A percentile compares a stretch with the other conserved stretches of the same genome.
These are phyloP conservation scores for Enteromius trimaculatus DNA, from an alignment of 2,797 vertebrate species.

Conservation along the genomic window DNA sequence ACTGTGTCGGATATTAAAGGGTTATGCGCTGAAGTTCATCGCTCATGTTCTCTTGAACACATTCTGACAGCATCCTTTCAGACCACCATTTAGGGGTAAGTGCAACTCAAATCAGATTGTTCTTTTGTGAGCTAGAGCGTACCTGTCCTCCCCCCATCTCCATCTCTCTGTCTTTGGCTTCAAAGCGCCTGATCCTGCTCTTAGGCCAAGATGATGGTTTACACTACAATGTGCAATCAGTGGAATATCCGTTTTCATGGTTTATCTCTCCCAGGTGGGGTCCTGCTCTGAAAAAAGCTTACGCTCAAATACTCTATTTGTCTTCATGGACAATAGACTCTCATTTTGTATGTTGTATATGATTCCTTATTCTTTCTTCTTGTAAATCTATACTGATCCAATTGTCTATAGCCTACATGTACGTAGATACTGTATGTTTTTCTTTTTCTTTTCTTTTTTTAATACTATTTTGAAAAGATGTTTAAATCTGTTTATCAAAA, in stretches of 20 bases:
- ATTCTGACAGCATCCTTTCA: slow-evolving; percentile 71
- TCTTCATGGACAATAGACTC: slow-evolving; percentile 56
- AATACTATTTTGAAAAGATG: background rate
- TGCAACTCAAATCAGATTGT: slow-evolving; percentile 71
- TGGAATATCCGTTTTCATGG: slow-evolving; percentile 75
- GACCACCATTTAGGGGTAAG: slow-evolving; percentile 66
- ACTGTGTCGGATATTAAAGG: slow-evolving; percentile 43
- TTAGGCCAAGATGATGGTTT: slow-evolving; percentile 71
- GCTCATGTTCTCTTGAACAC: slow-evolving; percentile 69
- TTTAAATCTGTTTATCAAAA: background rate
- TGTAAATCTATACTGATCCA: background rate
- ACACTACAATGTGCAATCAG: slow-evolving; percentile 76
- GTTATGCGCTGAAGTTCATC: slow-evolving; percentile 67
- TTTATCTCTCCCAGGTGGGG: slow-evolving; percentile 72
- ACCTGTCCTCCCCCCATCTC: slow-evolving; percentile 47
- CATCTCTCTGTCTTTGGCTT: slow-evolving; percentile 41
- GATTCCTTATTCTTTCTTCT: slow-evolving; percentile 1
- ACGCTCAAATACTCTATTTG: slow-evolving; percentile 54
- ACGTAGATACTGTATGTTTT: background rate
- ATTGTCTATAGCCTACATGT: background rate
- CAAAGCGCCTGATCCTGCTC: slow-evolving; percentile 68
- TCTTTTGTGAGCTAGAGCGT: slow-evolving; percentile 49
- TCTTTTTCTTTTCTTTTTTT: background rate
- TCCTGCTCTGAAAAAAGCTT: slow-evolving; percentile 67
- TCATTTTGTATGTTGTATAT: background rate